Evolutionary conservation across 2,888 invertebrate genomes (phyloP).

Genomic region (Rhaphigaster nebulosa): DNA sequence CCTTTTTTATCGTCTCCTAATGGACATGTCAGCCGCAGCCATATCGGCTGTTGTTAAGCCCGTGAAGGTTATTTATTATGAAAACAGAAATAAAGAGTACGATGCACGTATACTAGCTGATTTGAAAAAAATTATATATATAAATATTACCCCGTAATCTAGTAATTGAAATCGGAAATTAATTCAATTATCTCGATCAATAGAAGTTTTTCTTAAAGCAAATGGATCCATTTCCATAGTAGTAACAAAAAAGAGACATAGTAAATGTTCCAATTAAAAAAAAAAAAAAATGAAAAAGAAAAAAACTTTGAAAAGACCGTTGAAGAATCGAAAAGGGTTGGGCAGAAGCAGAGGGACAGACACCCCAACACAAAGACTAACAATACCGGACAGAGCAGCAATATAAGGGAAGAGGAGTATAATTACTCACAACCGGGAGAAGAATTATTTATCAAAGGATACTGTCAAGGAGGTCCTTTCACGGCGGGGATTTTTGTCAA

Average conservation of each 20-base stretch:
- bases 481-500: constrained; percentile 12
- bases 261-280: constrained; percentile 28
- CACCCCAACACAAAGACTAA: constrained; percentile 22
- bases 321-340: constrained; percentile 34
- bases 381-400: constrained; percentile 35
- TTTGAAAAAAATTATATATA: no score
- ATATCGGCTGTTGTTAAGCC: no score
- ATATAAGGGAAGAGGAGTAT: constrained; percentile 35
- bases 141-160: no score
- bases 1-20: no score
- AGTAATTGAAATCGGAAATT: no score
- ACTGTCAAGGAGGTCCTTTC: constrained; percentile 40
- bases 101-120: no score
- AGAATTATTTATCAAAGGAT: constrained; percentile 49
- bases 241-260: neutral
- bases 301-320: neutral
- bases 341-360: neutral
- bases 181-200: no score
- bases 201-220: neutral
- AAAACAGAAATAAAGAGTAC: no score
- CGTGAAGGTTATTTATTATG: no score
- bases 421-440: constrained; percentile 41
- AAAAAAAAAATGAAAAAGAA: neutral
- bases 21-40: no score
- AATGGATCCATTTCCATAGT: neutral